A percentile compares a stretch with the other conserved stretches of the same genome.
Evolutionary conservation across 2,888 invertebrate genomes (phyloP).

Genomic region (Cephus runcator): DNA sequence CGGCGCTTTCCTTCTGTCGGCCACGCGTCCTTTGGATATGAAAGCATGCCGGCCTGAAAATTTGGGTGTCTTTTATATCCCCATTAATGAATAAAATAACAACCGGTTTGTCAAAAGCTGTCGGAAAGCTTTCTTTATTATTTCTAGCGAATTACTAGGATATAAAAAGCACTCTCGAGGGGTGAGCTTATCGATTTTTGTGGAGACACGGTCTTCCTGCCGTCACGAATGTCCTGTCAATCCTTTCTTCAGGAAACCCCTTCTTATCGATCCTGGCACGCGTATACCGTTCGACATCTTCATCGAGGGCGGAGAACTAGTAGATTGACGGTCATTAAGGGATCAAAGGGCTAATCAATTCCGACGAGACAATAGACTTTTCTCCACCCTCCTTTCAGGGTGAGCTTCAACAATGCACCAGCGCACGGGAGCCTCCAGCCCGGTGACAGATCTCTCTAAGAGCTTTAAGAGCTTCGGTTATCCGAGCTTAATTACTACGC

Average conservation of each 20-base stretch:
- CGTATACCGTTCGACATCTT: neutral
- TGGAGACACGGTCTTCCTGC: too few relatives aligned
- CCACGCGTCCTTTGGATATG: too few relatives aligned
- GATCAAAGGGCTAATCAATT: conserved; percentile 41
- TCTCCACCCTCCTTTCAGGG: conserved; percentile 17
- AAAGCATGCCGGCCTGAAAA: neutral
- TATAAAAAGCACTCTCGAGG: neutral
- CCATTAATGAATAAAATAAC: neutral
- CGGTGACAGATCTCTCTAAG: neutral
- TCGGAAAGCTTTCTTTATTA: neutral
- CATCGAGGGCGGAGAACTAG: neutral
- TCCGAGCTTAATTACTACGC: conserved; percentile 37
- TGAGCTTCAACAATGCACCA: neutral
- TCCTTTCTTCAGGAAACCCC: neutral
- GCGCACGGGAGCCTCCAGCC: neutral
- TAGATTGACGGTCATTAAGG: conserved; percentile 23
- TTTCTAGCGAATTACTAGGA: neutral
- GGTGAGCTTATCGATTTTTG: too few relatives aligned
- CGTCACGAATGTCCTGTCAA: too few relatives aligned
- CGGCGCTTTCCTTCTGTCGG: neutral
- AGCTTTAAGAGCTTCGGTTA: conserved; percentile 42
- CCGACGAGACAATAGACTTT: conserved; percentile 35
- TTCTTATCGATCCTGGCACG: neutral
- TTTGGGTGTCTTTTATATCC: neutral
- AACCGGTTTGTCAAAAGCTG: neutral